Conservation (phyloP, 2,113 vertebrate species). For the Gallinago paraguaiae region DNA sequence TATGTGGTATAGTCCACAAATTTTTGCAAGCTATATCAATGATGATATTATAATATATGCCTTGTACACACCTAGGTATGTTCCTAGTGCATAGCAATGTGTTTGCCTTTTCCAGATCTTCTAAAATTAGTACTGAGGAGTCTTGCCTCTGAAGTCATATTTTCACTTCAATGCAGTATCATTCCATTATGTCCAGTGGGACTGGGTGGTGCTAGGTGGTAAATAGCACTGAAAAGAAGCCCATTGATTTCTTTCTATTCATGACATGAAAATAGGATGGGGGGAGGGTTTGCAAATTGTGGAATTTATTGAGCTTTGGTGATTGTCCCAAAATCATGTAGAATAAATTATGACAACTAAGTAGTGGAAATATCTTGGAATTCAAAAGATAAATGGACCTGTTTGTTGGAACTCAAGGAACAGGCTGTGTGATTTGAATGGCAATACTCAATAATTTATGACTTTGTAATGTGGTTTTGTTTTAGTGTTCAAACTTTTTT, state of each 20-base stretch:
- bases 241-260: neutral
- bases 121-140: neutral
- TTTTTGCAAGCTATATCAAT: neutral
- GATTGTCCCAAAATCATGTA: neutral
- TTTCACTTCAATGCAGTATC: neutral
- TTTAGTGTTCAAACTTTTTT: neutral
- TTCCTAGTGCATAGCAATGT: neutral
- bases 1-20: neutral
- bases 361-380: neutral
- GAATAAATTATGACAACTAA: neutral
- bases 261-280: neutral
- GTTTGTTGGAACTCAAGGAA: neutral
- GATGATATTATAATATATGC: neutral
- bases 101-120: neutral
- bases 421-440: neutral
- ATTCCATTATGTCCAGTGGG: neutral
- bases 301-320: neutral
- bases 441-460: neutral
- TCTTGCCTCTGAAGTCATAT: neutral
- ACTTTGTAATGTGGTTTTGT: neutral
- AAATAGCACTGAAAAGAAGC: neutral
- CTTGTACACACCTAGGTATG: neutral
- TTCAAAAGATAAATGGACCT: neutral
- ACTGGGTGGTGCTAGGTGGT: neutral
- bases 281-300: neutral